Percentiles rank a stretch among this genome's conserved stretches.
phyloP scores from a whole-genome alignment of 2,113 vertebrate genomes.

The Balaeniceps rex region DNA sequence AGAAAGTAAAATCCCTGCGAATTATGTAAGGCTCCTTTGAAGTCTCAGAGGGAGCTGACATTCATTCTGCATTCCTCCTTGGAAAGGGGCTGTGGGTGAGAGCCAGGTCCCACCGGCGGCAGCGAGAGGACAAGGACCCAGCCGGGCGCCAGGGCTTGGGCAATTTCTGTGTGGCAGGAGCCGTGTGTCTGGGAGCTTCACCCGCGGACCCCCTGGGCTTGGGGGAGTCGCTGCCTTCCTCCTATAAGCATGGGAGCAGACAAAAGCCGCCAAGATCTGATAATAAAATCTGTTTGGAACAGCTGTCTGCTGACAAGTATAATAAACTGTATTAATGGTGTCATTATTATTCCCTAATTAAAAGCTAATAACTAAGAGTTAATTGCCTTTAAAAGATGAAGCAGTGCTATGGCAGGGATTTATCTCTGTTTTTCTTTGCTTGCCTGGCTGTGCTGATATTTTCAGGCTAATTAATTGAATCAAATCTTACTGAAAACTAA shows the following conservation, averaged over 20 bases:
- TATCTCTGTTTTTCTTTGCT: constrained; percentile 72
- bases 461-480: constrained; percentile 74
- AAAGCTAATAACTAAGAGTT: constrained; percentile 81
- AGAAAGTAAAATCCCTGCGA: neutral
- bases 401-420: constrained; percentile 65
- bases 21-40: neutral
- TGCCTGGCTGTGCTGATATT: constrained; percentile 70
- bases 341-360: constrained; percentile 80
- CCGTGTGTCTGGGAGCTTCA: neutral
- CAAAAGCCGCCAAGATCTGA: constrained; percentile 29
- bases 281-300: constrained; percentile 59
- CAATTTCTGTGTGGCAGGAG: neutral
- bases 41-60: neutral
- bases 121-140: neutral
- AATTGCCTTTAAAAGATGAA: constrained; percentile 80
- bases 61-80: neutral
- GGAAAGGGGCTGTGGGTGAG: neutral
- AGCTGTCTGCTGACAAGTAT: constrained; percentile 76
- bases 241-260: neutral
- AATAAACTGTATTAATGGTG: constrained; percentile 76
- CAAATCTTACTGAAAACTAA: constrained; percentile 62
- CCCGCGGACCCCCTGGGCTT: neutral
- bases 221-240: neutral
- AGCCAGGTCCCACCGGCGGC: neutral
- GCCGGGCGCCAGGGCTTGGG: too few species aligned